A percentile compares a stretch with the other conserved stretches of the same genome.
Evolutionary conservation across 1,140 invertebrate species (phyloP).

Genomic region (Maniola jurtina): DNA sequence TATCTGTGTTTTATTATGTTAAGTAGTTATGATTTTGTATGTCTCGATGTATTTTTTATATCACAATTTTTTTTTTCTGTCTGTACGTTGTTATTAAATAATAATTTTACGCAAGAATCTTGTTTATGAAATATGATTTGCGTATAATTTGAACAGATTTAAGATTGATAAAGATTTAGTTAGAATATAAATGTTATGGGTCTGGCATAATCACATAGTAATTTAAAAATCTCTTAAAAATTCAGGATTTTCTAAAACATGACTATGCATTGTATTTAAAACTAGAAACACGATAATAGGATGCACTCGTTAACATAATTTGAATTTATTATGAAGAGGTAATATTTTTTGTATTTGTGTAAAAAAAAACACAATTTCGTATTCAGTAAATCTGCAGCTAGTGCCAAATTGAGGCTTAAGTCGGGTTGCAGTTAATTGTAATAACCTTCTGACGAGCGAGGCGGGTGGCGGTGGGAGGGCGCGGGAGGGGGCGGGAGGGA

Average conservation of each 20-base stretch:
- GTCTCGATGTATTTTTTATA: no score
- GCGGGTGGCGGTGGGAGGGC: conserved; percentile 15
- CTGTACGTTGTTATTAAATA: no score
- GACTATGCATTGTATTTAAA: no score
- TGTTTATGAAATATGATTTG: no score
- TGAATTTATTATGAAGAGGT: conserved; percentile 24
- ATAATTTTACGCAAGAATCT: no score
- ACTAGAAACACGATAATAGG: conserved; percentile 1
- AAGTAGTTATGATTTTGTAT: neutral
- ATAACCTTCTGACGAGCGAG: conserved; percentile 56
- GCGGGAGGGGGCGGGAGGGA: conserved; percentile 23
- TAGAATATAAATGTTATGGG: no score
- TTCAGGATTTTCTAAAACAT: no score
- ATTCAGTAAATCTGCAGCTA: conserved; percentile 42
- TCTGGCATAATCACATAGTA: no score
- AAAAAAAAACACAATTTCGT: conserved; percentile 33
- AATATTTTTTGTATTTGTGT: conserved; percentile 25
- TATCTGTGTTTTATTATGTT: neutral
- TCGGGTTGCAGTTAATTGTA: conserved; percentile 70
- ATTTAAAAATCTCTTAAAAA: no score
- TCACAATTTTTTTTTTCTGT: no score
- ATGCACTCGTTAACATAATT: conserved; percentile 17
- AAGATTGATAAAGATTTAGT: no score
- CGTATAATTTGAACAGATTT: no score
- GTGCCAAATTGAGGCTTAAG: conserved; percentile 70